These are phyloP conservation scores for Zelostemma sp. DNA, from an alignment of 1,140 invertebrate species.

Conservation along the genomic window DNA sequence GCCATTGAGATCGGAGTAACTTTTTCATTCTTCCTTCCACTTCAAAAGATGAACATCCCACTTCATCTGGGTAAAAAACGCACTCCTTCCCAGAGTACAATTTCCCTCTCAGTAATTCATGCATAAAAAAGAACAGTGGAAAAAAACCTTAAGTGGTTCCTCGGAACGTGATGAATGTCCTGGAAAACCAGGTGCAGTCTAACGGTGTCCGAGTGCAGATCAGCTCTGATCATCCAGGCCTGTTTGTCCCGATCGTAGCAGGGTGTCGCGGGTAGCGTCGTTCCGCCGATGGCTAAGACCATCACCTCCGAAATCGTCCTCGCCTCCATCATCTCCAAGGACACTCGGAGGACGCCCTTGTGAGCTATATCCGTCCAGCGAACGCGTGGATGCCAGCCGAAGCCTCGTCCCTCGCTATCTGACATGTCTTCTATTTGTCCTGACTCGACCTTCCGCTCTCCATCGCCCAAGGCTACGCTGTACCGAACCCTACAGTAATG, in stretches of 20 bases:
- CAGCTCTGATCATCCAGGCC: constrained; percentile 85
- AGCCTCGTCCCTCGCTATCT: constrained; percentile 80
- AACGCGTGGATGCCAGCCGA: constrained; percentile 80
- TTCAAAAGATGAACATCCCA: too few species aligned
- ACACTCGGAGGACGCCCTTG: constrained; percentile 75
- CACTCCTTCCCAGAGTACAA: too few species aligned
- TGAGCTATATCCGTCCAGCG: constrained; percentile 73
- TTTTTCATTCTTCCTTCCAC: too few species aligned
- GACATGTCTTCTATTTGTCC: constrained; percentile 83
- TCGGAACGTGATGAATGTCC: constrained; percentile 86
- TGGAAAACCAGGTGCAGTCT: constrained; percentile 86
- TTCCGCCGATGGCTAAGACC: constrained; percentile 65
- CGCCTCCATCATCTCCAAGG: constrained; percentile 83
- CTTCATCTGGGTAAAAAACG: too few species aligned
- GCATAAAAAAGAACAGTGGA: too few species aligned
- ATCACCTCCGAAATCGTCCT: constrained; percentile 81
- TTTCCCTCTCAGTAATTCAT: too few species aligned
- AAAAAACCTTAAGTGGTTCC: constrained; percentile 81
- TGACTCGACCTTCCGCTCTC: constrained; percentile 80
- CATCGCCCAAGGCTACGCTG: constrained; percentile 80
- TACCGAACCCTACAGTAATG: constrained; percentile 84
- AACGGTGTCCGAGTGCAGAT: constrained; percentile 84
- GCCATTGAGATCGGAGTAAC: too few species aligned
- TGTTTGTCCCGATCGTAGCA: constrained; percentile 89
- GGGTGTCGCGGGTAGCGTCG: constrained; percentile 72